A percentile compares a stretch with the other conserved stretches of the same genome.
phyloP scores from a whole-genome alignment of 2,888 invertebrate species.

The Tipula lateralis region DNA sequence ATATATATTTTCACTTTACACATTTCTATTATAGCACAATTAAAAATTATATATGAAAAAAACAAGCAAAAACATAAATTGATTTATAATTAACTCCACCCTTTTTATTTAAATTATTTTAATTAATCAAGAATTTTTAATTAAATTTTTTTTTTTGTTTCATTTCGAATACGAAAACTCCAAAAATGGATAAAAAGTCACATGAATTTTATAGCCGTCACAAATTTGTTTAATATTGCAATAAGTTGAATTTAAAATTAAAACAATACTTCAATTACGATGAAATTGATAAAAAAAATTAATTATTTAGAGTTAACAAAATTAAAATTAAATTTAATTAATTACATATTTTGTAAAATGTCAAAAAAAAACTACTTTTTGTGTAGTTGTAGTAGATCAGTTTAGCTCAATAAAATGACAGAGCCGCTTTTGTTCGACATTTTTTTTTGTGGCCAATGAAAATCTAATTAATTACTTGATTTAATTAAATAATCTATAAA shows the following conservation, averaged over 20 bases:
- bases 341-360: background rate
- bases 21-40: background rate
- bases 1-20: conserved; percentile 13
- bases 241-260: background rate
- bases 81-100: conserved; percentile 6
- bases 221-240: background rate
- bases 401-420: conserved; percentile 27
- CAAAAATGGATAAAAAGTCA: background rate
- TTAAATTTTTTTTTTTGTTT: background rate
- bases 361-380: background rate
- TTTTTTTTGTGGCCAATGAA: conserved; percentile 25
- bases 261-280: background rate
- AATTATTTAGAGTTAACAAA: background rate
- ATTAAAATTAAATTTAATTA: background rate
- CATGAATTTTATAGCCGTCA: background rate
- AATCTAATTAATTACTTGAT: conserved; percentile 4
- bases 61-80: conserved; percentile 3
- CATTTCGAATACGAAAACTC: background rate
- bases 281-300: conserved; percentile 12
- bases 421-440: conserved; percentile 28
- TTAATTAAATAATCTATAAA: conserved; percentile 26
- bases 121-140: conserved; percentile 24
- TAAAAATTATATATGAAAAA: background rate
- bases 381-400: background rate
- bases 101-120: background rate